These are phyloP conservation scores for Cephus rjabovi DNA, from an alignment of 2,888 invertebrate genomes.

Conservation along the genomic window DNA sequence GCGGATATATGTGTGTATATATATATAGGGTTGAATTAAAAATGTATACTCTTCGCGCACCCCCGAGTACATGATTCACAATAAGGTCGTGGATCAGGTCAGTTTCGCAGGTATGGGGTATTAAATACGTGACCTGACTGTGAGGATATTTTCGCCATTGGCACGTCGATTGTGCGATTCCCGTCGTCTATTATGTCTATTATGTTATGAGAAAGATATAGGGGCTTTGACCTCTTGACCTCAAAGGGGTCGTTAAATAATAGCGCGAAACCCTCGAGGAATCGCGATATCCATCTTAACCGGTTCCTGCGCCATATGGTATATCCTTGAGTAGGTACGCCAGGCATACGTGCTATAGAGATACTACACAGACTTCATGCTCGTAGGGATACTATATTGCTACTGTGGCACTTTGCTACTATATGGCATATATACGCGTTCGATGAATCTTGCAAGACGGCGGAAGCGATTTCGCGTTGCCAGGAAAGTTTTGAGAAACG, in stretches of 20 bases:
- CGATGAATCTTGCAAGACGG: not conserved
- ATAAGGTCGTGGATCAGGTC: not conserved
- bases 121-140: slow-evolving; percentile 50
- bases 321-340: not conserved
- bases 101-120: slow-evolving; percentile 24
- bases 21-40: not conserved
- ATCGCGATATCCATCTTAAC: not conserved
- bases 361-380: not conserved
- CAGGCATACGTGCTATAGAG: not conserved
- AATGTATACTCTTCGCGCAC: not conserved
- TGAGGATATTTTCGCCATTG: not conserved
- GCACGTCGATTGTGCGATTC: not conserved
- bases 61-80: not conserved
- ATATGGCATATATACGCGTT: not conserved
- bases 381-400: not conserved
- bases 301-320: not conserved
- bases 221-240: not conserved
- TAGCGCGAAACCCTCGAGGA: not conserved
- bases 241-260: not conserved
- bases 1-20: not conserved
- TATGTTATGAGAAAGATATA: not conserved
- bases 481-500: not conserved
- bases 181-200: not conserved
- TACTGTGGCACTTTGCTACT: not conserved
- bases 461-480: not conserved